Evolutionary conservation across 2,797 vertebrate species (phyloP).

Genomic region (Coluber constrictor): DNA sequence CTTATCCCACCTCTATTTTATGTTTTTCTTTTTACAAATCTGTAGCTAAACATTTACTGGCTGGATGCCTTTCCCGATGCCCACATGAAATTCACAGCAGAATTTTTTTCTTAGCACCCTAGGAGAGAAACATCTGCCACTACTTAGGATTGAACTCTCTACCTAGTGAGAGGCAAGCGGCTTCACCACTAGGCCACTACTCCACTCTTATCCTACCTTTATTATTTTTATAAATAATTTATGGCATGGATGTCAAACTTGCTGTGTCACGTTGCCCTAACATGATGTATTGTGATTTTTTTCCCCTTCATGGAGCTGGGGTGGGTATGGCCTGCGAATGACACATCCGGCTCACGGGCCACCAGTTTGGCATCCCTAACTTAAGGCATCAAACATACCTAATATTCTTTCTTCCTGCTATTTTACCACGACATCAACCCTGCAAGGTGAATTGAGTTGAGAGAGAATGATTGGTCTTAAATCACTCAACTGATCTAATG

Average conservation of each 20-base stretch:
- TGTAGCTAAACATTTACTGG: background rate
- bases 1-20: background rate
- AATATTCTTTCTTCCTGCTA: background rate
- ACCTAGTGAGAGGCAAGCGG: background rate
- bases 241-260: background rate
- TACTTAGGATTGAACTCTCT: background rate
- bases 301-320: too few species aligned
- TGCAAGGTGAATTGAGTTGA: background rate
- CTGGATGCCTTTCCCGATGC: background rate
- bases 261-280: too few species aligned
- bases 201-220: background rate
- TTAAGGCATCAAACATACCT: background rate
- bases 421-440: background rate
- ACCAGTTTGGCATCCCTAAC: too few species aligned
- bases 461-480: background rate
- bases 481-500: background rate
- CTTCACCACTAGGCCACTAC: background rate
- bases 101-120: background rate
- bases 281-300: too few species aligned
- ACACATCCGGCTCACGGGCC: too few species aligned
- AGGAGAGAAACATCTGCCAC: background rate
- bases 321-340: too few species aligned
- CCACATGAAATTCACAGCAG: background rate
- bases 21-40: background rate
- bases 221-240: background rate